These are phyloP conservation scores for Urocitellus parryii DNA, from an alignment of 2,113 vertebrate genomes.

Conservation along the genomic window DNA sequence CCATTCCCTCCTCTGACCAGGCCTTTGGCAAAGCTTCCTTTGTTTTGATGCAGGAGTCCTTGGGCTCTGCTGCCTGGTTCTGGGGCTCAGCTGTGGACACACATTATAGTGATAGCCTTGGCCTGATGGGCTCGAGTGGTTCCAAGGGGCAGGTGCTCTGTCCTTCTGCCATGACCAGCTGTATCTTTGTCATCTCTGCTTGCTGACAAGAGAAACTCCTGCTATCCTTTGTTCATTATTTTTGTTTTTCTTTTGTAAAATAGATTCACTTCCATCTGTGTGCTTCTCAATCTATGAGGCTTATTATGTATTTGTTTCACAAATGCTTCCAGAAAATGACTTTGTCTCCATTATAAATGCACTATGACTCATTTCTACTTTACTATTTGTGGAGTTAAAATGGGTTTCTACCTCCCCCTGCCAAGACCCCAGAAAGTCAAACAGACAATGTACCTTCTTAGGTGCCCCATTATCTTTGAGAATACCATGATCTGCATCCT, in stretches of 20 bases:
- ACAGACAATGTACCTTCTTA: neutral
- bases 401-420: neutral
- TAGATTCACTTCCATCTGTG: neutral
- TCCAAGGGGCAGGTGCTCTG: conserved; percentile 26
- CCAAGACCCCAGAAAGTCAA: neutral
- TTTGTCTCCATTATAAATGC: neutral
- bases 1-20: neutral
- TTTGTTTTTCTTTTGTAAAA: neutral
- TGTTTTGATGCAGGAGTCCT: neutral
- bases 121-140: neutral
- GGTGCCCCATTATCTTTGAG: neutral
- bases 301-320: neutral
- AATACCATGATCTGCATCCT: neutral
- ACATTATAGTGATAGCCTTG: conserved; percentile 28
- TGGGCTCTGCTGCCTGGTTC: neutral
- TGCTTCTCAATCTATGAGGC: neutral
- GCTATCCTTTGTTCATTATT: neutral
- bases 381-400: neutral
- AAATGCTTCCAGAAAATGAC: conserved; percentile 17
- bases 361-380: neutral
- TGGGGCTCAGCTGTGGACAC: conserved; percentile 35
- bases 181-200: neutral
- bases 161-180: neutral
- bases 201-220: neutral
- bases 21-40: neutral